Percentiles rank a stretch among this genome's conserved stretches.
phyloP scores from a whole-genome alignment of 2,797 vertebrate genomes.

The Melanotaenia boesemani region DNA sequence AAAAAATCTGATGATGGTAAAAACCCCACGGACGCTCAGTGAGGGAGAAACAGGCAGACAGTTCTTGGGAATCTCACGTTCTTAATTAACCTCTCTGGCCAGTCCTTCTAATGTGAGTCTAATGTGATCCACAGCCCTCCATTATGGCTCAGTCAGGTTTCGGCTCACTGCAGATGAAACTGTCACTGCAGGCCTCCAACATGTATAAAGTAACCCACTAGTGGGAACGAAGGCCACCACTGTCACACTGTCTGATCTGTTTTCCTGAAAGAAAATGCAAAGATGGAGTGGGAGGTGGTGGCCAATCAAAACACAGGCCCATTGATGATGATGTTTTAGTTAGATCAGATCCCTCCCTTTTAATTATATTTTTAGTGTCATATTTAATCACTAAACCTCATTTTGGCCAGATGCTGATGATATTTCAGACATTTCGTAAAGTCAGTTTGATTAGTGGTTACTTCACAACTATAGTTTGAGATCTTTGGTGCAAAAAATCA shows the following conservation, averaged over 20 bases:
- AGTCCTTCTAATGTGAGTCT: constrained; percentile 63
- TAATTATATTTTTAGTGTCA: too few relatives aligned
- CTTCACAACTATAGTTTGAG: too few relatives aligned
- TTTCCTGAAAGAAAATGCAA: neutral
- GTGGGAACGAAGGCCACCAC: neutral
- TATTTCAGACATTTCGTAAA: too few relatives aligned
- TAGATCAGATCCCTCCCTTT: too few relatives aligned
- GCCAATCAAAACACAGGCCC: too few relatives aligned
- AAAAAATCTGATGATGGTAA: constrained; percentile 34
- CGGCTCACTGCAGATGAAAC: constrained; percentile 58
- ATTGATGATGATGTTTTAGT: too few relatives aligned
- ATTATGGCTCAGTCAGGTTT: constrained; percentile 73
- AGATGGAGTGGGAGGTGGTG: neutral
- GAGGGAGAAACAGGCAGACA: constrained; percentile 19
- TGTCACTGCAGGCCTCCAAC: constrained; percentile 50
- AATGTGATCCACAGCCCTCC: constrained; percentile 74
- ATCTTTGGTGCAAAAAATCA: too few relatives aligned
- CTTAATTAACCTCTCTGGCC: constrained; percentile 78
- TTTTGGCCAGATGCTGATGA: too few relatives aligned
- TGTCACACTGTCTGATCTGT: neutral
- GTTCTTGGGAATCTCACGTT: constrained; percentile 48
- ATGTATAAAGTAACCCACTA: constrained; percentile 3
- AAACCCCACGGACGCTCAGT: neutral
- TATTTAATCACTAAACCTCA: too few relatives aligned
- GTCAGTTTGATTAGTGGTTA: neutral